Evolutionary conservation across 2,113 vertebrate species (phyloP).

Genomic region (Columba janthina): DNA sequence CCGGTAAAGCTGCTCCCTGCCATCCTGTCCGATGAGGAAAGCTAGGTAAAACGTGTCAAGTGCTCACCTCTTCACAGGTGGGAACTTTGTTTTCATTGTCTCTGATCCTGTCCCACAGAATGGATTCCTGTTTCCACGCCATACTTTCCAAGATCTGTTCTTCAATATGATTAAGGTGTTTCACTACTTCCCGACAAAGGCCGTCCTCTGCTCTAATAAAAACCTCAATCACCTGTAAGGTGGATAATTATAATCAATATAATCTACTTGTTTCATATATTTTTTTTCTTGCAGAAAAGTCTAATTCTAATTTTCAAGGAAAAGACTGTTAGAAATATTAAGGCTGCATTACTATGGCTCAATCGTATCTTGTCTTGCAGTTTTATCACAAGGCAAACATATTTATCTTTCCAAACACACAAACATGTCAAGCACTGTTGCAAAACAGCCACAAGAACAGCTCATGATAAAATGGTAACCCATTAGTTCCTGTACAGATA

Average conservation of each 20-base stretch:
- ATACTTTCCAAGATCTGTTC: slow-evolving; percentile 93
- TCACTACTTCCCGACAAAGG: slow-evolving; percentile 91
- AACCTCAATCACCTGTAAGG: slow-evolving; percentile 90
- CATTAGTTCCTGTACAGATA: accelerated
- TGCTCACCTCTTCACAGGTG: slow-evolving; percentile 84
- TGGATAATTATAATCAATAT: background rate
- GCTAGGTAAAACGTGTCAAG: background rate
- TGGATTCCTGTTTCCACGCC: slow-evolving; percentile 88
- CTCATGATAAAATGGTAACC: background rate
- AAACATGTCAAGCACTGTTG: background rate
- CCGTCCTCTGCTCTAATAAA: slow-evolving; percentile 91
- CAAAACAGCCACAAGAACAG: accelerated
- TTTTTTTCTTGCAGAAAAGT: background rate
- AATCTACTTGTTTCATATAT: background rate
- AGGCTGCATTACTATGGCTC: background rate
- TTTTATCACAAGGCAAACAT: background rate
- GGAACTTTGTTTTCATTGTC: slow-evolving; percentile 84
- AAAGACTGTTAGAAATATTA: background rate
- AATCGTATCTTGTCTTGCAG: accelerated
- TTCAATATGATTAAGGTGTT: slow-evolving; percentile 93
- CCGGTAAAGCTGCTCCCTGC: background rate
- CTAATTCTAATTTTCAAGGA: background rate
- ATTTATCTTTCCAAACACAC: background rate
- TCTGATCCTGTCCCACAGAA: slow-evolving; percentile 87
- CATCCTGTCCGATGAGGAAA: background rate